Base-by-base conservation (phyloP, 2,888 invertebrate species). In the Microctonus brassicae region DNA sequence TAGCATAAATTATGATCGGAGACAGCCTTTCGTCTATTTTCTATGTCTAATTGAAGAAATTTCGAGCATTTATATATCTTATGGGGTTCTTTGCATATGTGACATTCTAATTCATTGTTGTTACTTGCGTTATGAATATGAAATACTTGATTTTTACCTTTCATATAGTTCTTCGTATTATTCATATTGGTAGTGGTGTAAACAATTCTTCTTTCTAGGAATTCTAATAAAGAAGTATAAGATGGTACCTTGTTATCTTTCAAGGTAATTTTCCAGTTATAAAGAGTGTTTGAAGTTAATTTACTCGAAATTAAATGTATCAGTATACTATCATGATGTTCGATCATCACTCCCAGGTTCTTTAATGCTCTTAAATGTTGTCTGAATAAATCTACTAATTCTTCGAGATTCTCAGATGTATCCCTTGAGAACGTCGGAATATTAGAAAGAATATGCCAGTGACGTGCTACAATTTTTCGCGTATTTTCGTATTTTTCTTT, bases 401-500 rank as follows among this genome's bases (percentile, higher is more conserved):
- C 74, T 1, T 64, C 67, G 1, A 75, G 42, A 2, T 65, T 55
- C 24, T 69, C 62, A 0, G 72, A 47, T 2, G 34, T 64, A 5
- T 75, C 75, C 7, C 11, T 63, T 20, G 34, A 39, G 9, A 66
- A 22, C 1, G 47, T 65, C 13, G 60, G 65, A 4, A 64, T 1
- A 24, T 73, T 63, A 6, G 57, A 33, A 2, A 76, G 24, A 9
- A 60, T 6, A 10, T 62, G 42, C n/a, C 67, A 53, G 62, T 79
- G 75, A 9, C 74, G 67, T n/a, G 73, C 24, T 7, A 78, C 69
- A 0, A 76, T 57, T 55, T 72, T 47, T 7, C 77, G 60, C 29
- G 69, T 69, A 22, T 74, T 72, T 6, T 77, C 74, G 36, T 75
- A 78, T 60, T 73, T 65, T 6, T 72, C 55, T 5, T 52, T 70